Percentiles rank a stretch among this genome's conserved stretches.
These are phyloP conservation scores for Neosalanx taihuensis DNA, from an alignment of 2,797 vertebrate genomes.

Conservation along the genomic window DNA sequence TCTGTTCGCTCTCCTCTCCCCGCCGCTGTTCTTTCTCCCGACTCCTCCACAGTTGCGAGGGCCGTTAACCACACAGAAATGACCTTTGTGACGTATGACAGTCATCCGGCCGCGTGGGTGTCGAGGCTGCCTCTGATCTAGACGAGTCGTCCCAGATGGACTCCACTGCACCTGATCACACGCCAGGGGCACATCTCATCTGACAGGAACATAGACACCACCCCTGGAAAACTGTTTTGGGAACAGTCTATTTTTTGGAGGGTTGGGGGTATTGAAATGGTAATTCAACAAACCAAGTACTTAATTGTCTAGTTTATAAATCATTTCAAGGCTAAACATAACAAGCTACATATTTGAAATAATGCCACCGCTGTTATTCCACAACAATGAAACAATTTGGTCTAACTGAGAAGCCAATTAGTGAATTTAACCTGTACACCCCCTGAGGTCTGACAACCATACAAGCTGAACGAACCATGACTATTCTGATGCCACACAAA, in stretches of 20 bases:
- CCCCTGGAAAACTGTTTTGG: not conserved
- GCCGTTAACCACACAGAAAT: constrained; percentile 43
- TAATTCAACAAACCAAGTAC: too few species aligned
- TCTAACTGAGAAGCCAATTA: too few species aligned
- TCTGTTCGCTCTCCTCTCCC: constrained; percentile 35
- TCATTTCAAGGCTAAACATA: too few species aligned
- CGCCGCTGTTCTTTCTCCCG: not conserved
- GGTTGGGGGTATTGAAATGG: too few species aligned
- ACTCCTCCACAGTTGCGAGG: constrained; percentile 34
- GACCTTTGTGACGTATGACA: constrained; percentile 56
- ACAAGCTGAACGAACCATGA: constrained; percentile 43
- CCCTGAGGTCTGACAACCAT: too few species aligned
- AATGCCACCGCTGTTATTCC: too few species aligned
- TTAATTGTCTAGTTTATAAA: too few species aligned
- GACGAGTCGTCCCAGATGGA: constrained; percentile 55
- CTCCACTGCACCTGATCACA: constrained; percentile 40
- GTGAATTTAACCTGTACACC: too few species aligned
- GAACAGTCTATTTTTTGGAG: constrained; percentile 13
- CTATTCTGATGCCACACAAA: constrained; percentile 5
- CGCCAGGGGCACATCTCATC: not conserved
- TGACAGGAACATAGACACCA: too few species aligned
- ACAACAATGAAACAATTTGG: too few species aligned
- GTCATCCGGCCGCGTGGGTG: constrained; percentile 62
- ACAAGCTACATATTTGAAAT: too few species aligned
- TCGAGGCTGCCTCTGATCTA: constrained; percentile 59